phyloP scores from a whole-genome alignment of 2,113 vertebrate species.

The Notarius lentiginosus region DNA sequence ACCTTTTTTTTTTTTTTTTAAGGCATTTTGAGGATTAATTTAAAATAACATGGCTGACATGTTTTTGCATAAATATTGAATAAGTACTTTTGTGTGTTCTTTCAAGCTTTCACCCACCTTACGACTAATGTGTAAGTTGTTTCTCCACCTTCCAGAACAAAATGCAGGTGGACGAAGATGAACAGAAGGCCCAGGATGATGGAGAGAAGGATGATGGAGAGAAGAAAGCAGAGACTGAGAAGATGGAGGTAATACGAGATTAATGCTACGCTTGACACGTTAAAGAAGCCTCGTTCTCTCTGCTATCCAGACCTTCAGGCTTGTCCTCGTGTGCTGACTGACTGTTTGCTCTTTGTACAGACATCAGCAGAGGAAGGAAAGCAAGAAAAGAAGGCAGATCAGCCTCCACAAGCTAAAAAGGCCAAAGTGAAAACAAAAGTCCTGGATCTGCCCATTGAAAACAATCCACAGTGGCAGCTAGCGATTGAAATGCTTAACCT shows the following conservation, averaged over 20 bases:
- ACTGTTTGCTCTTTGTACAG: constrained; percentile 61
- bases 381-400: constrained; percentile 89
- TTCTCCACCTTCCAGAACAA: constrained; percentile 73
- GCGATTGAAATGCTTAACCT: constrained; percentile 90
- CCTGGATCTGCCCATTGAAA: constrained; percentile 91
- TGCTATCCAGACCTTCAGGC: not conserved
- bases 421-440: constrained; percentile 96
- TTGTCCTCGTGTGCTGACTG: not conserved
- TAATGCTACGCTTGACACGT: not conserved
- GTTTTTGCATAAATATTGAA: not conserved
- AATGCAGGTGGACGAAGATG: constrained; percentile 95
- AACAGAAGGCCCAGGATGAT: constrained; percentile 77
- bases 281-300: not conserved
- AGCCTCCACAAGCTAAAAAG: constrained; percentile 95
- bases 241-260: constrained; percentile 86
- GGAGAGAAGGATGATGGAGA: constrained; percentile 78
- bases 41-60: not conserved
- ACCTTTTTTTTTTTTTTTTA: too few relatives aligned
- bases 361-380: constrained; percentile 84
- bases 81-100: not conserved
- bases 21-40: not conserved
- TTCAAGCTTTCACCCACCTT: too few relatives aligned
- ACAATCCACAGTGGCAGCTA: constrained; percentile 91
- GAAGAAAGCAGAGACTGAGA: constrained; percentile 83
- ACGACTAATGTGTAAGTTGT: not conserved